Evolutionary conservation across 2,797 vertebrate genomes (phyloP).

Genomic region (Manis javanica): DNA sequence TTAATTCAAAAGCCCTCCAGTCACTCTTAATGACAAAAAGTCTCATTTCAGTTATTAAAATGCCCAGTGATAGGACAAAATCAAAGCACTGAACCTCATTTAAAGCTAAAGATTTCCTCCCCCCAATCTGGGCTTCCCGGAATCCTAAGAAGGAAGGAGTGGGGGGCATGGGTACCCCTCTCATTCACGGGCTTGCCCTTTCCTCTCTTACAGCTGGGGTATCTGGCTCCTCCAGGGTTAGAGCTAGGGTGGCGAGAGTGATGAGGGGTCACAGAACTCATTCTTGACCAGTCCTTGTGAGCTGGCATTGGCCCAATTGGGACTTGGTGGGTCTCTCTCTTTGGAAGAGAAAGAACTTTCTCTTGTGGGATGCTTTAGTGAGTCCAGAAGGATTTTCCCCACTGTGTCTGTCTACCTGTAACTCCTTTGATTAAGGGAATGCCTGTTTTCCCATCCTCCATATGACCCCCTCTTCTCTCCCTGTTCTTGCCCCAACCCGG

Average conservation of each 20-base stretch:
- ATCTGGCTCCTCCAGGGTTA: neutral
- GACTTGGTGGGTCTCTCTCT: neutral
- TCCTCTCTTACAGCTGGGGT: neutral
- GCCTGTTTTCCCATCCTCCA: neutral
- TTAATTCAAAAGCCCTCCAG: neutral
- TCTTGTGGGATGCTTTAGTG: neutral
- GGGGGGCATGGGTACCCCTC: neutral
- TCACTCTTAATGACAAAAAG: neutral
- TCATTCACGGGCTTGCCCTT: neutral
- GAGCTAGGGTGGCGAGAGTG: neutral
- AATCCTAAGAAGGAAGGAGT: neutral
- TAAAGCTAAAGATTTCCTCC: neutral
- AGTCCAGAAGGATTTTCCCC: neutral
- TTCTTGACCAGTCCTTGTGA: too few species aligned
- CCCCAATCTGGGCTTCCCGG: neutral
- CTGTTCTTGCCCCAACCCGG: neutral
- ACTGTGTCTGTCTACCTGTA: neutral
- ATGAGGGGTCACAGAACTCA: neutral
- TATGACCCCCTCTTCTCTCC: neutral
- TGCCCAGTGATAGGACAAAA: neutral
- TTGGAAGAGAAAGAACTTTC: neutral
- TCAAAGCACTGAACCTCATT: neutral
- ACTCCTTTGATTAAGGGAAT: neutral
- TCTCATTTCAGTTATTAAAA: neutral
- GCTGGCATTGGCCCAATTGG: fast-evolving